Conservation (phyloP, 2,797 vertebrate genomes). For the Mycteria americana region DNA sequence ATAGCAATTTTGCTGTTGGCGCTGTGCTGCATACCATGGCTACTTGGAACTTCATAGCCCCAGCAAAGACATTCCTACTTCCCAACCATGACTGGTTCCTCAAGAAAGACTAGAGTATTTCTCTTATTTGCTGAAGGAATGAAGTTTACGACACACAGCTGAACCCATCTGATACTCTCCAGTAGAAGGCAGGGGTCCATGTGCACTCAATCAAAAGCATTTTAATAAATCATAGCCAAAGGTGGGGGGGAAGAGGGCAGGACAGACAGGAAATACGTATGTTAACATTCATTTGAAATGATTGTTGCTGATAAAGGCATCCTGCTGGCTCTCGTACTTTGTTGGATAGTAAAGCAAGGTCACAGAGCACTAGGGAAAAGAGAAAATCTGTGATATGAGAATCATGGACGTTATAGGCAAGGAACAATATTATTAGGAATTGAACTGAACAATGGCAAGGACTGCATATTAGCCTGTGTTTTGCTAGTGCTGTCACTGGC, state of each 20-base stretch:
- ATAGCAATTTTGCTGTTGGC: constrained; percentile 22
- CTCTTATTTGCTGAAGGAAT: background rate
- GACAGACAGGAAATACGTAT: background rate
- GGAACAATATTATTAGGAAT: background rate
- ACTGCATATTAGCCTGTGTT: background rate
- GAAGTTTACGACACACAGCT: background rate
- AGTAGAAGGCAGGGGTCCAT: background rate
- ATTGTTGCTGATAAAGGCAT: background rate
- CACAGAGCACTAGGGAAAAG: background rate
- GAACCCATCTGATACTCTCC: background rate
- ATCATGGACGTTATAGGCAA: background rate
- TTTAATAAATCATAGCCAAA: background rate
- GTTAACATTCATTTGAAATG: background rate
- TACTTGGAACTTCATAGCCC: background rate
- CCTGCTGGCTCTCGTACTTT: background rate
- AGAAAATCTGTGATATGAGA: background rate
- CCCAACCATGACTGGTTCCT: background rate
- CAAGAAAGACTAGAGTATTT: background rate
- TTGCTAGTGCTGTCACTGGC: background rate
- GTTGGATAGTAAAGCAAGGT: background rate
- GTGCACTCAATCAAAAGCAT: background rate
- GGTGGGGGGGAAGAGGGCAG: background rate
- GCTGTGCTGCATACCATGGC: background rate
- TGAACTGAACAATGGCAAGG: background rate
- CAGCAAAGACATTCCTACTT: background rate